Base-by-base conservation (phyloP, 2,888 invertebrate species). In the Osmoderma eremita region DNA sequence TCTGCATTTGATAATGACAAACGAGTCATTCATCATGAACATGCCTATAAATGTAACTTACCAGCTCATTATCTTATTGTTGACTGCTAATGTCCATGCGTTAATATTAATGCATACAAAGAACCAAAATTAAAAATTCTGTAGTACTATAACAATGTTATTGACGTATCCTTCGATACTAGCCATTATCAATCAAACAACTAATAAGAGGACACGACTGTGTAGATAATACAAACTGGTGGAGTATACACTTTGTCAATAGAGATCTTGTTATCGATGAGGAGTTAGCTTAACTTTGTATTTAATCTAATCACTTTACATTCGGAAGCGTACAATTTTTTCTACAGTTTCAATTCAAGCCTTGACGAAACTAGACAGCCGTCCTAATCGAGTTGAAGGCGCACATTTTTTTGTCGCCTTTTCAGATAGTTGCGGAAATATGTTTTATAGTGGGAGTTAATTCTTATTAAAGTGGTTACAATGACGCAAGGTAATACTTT, bases 291-390 rank as follows among this genome's bases (percentile, higher is more conserved):
- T n/a, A 61, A 17, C 36, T 24, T 30, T 45, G 45, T 45, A 22
- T 45, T 61, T 61, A 58, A 61, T 61, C 58, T 61, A 45, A 61
- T 61, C 58, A 18, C 15, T 30, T 36, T 41, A 30, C 45, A 48
- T 22, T 17, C 24, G 24, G 45, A 41, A 20, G 22, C 22, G 15
- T 13, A 56, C 22, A 22, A 24, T 61, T 61, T 58, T 17, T 61
- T 30, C 58, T 17, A n/a, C 22, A 61, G 58, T 61, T 61, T 30
- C 17, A 5, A 18, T 30, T 30, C 24, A 30, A 12, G 45, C 15
- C 15, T 61, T 45, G 12, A 45, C 15, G 48, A 18, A 45, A 17
- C 30, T 45, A 30, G 30, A 48, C 58, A 30, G 48, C 18, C 10
- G 45, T 5, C 30, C 17, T 17, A 17, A 8, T 18, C 10, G n/a